These are phyloP conservation scores for Petrocephalus schoutedeni DNA, from an alignment of 2,797 vertebrate genomes.

Conservation along the genomic window DNA sequence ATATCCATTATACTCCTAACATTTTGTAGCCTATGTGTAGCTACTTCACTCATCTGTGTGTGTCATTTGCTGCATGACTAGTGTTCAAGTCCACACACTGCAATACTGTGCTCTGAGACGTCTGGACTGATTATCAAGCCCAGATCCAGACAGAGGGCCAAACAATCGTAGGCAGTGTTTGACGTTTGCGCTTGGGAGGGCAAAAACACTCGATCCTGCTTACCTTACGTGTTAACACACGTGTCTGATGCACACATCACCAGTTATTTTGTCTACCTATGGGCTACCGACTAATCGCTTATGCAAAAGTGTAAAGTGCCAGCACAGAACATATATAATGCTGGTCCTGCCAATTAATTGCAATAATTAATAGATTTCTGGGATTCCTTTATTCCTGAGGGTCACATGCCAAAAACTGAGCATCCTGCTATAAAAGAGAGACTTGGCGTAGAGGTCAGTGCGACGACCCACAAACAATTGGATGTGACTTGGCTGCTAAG, in stretches of 20 bases:
- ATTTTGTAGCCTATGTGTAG: neutral
- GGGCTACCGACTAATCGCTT: too few relatives aligned
- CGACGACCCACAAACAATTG: neutral
- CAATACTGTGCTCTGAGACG: neutral
- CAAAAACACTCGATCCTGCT: neutral
- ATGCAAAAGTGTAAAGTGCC: too few relatives aligned
- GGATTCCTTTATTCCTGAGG: too few relatives aligned
- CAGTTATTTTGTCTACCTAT: neutral
- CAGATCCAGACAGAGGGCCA: neutral
- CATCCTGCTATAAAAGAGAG: neutral
- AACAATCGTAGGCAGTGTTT: neutral
- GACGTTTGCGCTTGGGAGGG: neutral
- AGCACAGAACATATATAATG: neutral
- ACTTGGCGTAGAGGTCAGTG: neutral
- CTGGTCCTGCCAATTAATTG: neutral
- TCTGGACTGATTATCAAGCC: neutral
- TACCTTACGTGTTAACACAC: neutral
- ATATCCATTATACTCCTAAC: too few relatives aligned
- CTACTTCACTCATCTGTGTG: neutral
- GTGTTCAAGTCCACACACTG: neutral
- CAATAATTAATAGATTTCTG: neutral
- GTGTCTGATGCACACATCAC: neutral
- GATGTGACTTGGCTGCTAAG: neutral
- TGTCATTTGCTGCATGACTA: neutral
- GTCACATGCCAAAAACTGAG: too few relatives aligned